These are phyloP conservation scores for Hylyphantes graminicola DNA, from an alignment of 1,140 invertebrate genomes.

Conservation along the genomic window DNA sequence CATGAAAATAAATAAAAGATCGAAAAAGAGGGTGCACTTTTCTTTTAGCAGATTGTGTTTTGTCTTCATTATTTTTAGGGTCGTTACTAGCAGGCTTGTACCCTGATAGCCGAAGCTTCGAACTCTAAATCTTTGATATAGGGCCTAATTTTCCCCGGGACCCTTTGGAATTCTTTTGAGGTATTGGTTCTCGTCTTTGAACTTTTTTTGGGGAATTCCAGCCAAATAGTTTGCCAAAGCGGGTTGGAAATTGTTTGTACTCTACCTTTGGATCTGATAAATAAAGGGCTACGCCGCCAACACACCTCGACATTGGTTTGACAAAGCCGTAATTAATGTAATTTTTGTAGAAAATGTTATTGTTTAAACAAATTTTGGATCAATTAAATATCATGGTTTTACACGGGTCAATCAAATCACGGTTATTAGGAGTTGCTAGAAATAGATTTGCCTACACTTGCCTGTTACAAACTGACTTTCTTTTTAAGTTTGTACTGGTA, in stretches of 20 bases:
- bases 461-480: too few species aligned
- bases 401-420: too few species aligned
- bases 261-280: slow-evolving; percentile 8
- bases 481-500: too few species aligned
- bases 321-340: too few species aligned
- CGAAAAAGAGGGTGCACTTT: slow-evolving; percentile 7
- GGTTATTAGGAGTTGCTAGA: too few species aligned
- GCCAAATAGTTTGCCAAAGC: slow-evolving; percentile 46
- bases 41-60: slow-evolving; percentile 46
- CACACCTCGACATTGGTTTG: too few species aligned
- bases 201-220: slow-evolving; percentile 41
- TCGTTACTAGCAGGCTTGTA: slow-evolving; percentile 44
- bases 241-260: slow-evolving; percentile 46
- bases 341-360: too few species aligned
- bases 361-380: too few species aligned
- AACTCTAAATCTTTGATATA: slow-evolving; percentile 53
- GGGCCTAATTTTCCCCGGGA: slow-evolving; percentile 33
- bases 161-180: slow-evolving; percentile 50
- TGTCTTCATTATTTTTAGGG: slow-evolving; percentile 54
- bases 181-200: slow-evolving; percentile 43
- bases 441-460: too few species aligned
- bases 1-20: slow-evolving; percentile 39
- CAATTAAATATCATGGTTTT: too few species aligned
- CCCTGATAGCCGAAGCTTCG: slow-evolving; percentile 38
- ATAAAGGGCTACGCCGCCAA: neutral